Evolutionary conservation across 2,797 vertebrate species (phyloP).

Genomic region (Gymnothorax reevesii): DNA sequence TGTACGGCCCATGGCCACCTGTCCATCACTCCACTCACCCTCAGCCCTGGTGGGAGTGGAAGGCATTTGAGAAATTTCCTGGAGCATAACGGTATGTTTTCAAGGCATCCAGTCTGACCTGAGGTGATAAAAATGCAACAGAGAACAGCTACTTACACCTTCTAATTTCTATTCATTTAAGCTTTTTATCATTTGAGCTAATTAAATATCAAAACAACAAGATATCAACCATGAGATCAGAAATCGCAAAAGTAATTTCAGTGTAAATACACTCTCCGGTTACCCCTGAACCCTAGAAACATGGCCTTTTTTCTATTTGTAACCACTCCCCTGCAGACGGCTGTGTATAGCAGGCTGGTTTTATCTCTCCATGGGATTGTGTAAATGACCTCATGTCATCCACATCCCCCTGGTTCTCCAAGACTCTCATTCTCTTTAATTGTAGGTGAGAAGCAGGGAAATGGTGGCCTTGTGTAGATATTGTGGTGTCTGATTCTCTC

Average conservation of each 20-base stretch:
- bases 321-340: conserved; percentile 31
- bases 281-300: neutral
- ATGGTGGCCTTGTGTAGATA: neutral
- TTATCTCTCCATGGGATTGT: conserved; percentile 26
- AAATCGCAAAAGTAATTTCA: neutral
- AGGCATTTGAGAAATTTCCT: neutral
- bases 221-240: too few relatives aligned
- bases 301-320: conserved; percentile 14
- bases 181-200: too few relatives aligned
- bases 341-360: conserved; percentile 14
- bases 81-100: too few relatives aligned
- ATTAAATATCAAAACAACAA: too few relatives aligned
- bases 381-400: neutral
- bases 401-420: neutral
- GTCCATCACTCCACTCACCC: neutral
- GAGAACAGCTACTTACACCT: neutral
- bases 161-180: too few relatives aligned
- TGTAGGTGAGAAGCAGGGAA: neutral
- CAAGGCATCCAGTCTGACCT: too few relatives aligned
- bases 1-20: neutral
- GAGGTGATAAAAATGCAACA: too few relatives aligned
- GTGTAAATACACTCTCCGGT: neutral
- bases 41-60: too few relatives aligned
- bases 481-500: conserved; percentile 1
- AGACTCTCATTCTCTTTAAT: neutral